Evolutionary conservation across 2,797 vertebrate genomes (phyloP), one percentile per base, ranked within the genome.

Genomic region (Coregonus suidteri): DNA sequence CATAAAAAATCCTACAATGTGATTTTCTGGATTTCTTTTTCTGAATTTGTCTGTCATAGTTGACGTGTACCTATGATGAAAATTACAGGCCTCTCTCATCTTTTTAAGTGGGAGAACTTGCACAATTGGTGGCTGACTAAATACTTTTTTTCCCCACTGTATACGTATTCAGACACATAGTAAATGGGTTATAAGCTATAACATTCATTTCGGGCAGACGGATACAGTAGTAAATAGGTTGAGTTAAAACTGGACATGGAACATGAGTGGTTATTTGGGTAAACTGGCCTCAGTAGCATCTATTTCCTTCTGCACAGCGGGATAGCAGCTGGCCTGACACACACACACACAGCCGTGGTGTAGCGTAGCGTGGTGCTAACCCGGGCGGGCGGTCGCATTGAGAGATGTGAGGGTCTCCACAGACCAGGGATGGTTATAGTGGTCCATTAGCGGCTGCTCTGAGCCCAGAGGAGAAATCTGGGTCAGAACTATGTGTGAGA

Each of bases 401-500:
- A 88, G 73, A 71, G 77, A 80, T 87, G 79, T 88, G 79, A 82
- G 84, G 84, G 87, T 90, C 91, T 90, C 84, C 79, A 86, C 80
- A 91, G 88, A 90, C 81, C 81, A 81, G 79, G 84, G 86, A 91
- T 85, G 81, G 87, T 90, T 93, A 92, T 90, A 92, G 90, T 77
- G 87, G 92, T 88, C 92, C 91, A 92, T 93, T 90, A 91, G 87
- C 82, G 79, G 74, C 85, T 86, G 86, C 85, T 89, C 82, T 68
- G 75, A 87, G 83, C 84, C 79, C 85, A 92, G 75, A 88, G 87
- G 75, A 89, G 83, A 91, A 94, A 92, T 47, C 82, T 94, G 88
- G 93, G 93, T 92, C 91, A 92, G 87, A 90, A 89, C 87, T 88
- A 78, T 13, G 20, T 11, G 54, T 41, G 54, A 14, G 54, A 30